phyloP scores from a whole-genome alignment of 2,113 vertebrate species.

The Centropus bengalensis region DNA sequence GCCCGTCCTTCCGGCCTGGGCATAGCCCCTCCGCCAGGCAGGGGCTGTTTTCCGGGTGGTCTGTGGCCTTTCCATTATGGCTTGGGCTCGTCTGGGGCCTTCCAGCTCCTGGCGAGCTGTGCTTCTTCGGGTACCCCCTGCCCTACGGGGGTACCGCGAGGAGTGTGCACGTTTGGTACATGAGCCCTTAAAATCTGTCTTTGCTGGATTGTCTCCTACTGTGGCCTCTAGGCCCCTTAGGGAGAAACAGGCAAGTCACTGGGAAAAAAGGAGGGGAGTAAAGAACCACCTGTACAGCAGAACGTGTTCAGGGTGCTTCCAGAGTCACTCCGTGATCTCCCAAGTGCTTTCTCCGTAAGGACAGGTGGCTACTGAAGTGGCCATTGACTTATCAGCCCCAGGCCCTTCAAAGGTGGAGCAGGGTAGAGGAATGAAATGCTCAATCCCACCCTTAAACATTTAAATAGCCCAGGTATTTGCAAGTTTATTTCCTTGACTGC shows the following conservation, averaged over 20 bases:
- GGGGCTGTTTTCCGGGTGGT: background rate
- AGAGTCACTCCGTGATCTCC: background rate
- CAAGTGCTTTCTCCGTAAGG: background rate
- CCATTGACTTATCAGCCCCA: background rate
- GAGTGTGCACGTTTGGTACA: accelerated
- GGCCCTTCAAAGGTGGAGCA: background rate
- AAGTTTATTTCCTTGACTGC: background rate
- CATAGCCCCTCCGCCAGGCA: background rate
- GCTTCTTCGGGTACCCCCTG: background rate
- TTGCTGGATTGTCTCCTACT: background rate
- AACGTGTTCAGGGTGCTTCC: background rate
- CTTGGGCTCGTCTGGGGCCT: background rate
- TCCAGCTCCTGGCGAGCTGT: background rate
- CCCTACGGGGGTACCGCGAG: background rate
- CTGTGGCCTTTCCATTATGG: slow-evolving; percentile 9
- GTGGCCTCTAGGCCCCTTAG: background rate
- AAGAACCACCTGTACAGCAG: background rate
- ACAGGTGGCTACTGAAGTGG: background rate
- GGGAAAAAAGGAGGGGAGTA: background rate
- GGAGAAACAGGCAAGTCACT: background rate
- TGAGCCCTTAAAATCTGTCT: background rate
- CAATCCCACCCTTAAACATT: background rate
- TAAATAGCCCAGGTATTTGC: background rate
- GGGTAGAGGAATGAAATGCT: background rate
- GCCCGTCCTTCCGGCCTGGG: background rate